Evolutionary conservation across 2,888 invertebrate genomes (phyloP).

Genomic region (Lithophane leautieri): DNA sequence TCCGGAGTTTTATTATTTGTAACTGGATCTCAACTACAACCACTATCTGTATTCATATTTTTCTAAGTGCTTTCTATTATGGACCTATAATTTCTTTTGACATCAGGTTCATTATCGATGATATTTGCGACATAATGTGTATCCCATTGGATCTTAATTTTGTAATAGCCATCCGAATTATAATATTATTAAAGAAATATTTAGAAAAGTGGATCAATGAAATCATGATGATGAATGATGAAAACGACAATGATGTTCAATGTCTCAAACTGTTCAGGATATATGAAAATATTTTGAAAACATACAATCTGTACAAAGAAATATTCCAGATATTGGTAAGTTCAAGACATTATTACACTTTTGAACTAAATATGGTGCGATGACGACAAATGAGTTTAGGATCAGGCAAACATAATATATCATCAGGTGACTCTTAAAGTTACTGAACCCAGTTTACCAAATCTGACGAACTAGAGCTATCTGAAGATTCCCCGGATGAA

Average conservation of each 20-base stretch:
- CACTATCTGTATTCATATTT: conserved; percentile 8
- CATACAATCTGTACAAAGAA: conserved; percentile 4
- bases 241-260: background rate
- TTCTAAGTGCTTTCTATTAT: too few species aligned
- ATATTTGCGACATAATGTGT: conserved; percentile 18
- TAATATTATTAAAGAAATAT: conserved; percentile 9
- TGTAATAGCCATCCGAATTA: conserved; percentile 13
- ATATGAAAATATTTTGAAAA: conserved; percentile 4
- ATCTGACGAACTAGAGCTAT: background rate
- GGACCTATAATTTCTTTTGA: background rate
- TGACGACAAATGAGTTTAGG: background rate
- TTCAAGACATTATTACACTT: background rate
- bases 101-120: background rate
- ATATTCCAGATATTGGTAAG: conserved; percentile 15
- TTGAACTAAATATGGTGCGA: too few species aligned
- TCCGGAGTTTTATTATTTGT: background rate
- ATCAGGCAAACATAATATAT: background rate
- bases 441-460: background rate
- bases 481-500: background rate
- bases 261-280: background rate
- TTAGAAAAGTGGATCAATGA: conserved; percentile 18
- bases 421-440: background rate
- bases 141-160: conserved; percentile 31
- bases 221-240: background rate
- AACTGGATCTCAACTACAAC: conserved; percentile 19